A percentile compares a stretch with the other conserved stretches of the same genome.
These are phyloP conservation scores for Zaprionus ghesquierei DNA, from an alignment of 1,140 invertebrate species.

Conservation along the genomic window DNA sequence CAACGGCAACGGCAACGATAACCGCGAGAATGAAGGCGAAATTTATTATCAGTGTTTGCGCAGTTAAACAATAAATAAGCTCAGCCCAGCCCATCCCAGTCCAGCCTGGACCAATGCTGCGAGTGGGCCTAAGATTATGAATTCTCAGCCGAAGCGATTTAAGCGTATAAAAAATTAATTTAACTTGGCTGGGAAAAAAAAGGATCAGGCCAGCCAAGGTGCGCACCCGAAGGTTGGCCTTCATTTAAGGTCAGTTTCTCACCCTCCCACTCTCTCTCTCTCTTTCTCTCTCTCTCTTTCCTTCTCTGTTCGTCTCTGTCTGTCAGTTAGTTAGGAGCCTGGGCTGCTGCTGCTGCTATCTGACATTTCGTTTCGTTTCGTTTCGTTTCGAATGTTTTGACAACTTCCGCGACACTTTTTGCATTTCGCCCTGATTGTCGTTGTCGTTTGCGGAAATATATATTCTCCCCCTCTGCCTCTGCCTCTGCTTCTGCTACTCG, in stretches of 20 bases:
- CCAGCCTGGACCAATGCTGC: too few species aligned
- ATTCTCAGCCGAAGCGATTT: constrained; percentile 21
- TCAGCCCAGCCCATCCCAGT: too few species aligned
- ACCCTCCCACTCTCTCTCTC: background rate
- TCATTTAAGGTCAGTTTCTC: constrained; percentile 12
- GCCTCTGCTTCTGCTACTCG: background rate
- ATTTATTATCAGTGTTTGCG: constrained; percentile 52
- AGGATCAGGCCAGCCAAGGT: constrained; percentile 21
- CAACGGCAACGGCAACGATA: constrained; percentile 1
- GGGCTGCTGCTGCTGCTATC: constrained; percentile 17
- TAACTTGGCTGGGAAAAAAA: constrained; percentile 10
- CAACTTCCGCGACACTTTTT: constrained; percentile 53
- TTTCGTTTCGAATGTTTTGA: constrained; percentile 45
- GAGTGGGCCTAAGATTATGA: constrained; percentile 39
- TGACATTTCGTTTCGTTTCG: constrained; percentile 41
- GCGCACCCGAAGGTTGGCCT: constrained; percentile 16
- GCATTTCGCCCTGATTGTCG: constrained; percentile 46
- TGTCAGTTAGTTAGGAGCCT: constrained; percentile 2
- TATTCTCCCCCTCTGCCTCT: constrained; percentile 15
- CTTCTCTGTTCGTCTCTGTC: background rate
- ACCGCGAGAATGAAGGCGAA: constrained; percentile 22
- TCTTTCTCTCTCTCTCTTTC: background rate
- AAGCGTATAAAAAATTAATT: constrained; percentile 46
- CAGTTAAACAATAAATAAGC: constrained; percentile 52
- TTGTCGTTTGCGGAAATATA: constrained; percentile 44